These are phyloP conservation scores for Alligator mississippiensis DNA, from an alignment of 2,113 vertebrate species.

Conservation along the genomic window DNA sequence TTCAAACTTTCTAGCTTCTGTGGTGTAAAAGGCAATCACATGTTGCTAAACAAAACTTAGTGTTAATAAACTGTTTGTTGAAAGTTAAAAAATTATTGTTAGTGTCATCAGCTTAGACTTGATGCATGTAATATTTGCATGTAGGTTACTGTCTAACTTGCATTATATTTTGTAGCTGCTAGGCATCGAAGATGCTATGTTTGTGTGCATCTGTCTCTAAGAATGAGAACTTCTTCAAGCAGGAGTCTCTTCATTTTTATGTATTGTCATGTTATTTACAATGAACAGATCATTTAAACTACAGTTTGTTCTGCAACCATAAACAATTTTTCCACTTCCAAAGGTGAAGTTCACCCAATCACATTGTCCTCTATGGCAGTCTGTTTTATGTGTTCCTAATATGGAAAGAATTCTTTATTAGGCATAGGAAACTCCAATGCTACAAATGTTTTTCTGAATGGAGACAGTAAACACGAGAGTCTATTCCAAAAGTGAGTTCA, in stretches of 20 bases:
- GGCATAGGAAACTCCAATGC: neutral
- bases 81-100: neutral
- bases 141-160: neutral
- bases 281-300: neutral
- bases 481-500: no score
- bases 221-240: neutral
- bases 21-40: neutral
- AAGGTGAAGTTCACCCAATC: neutral
- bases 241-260: neutral
- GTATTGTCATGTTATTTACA: neutral
- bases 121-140: neutral
- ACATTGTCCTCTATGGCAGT: neutral
- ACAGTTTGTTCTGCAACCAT: neutral
- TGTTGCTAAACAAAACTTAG: neutral
- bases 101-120: neutral
- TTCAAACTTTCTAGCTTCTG: neutral
- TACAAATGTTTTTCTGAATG: neutral
- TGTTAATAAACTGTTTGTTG: neutral
- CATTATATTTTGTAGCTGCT: neutral
- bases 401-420: neutral
- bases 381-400: neutral
- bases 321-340: neutral
- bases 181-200: neutral
- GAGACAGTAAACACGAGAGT: no score
- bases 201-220: neutral